Conservation (phyloP, 2,797 vertebrate species). For the Schizopygopsis malacanthus region DNA sequence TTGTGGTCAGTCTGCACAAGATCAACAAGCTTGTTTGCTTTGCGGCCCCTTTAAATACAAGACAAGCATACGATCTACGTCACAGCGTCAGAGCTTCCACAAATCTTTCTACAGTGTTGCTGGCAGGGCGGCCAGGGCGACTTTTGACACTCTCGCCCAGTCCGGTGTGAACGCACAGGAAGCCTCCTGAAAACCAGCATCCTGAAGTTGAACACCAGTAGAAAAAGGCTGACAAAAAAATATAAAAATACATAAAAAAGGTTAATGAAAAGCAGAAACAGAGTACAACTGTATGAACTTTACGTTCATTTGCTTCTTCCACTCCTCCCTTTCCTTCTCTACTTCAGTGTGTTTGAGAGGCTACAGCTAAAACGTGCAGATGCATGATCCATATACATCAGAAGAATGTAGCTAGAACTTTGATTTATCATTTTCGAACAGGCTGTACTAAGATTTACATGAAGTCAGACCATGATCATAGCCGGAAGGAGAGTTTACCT, state of each 20-base stretch:
- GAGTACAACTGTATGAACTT: not conserved
- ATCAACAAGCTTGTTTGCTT: too few relatives aligned
- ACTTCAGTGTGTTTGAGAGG: too few relatives aligned
- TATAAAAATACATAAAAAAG: not conserved
- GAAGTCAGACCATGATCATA: not conserved
- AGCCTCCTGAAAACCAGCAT: not conserved
- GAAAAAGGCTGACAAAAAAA: not conserved
- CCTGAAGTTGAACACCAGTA: not conserved
- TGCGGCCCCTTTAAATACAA: too few relatives aligned
- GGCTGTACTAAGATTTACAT: not conserved
- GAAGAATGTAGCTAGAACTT: not conserved
- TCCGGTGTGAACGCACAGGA: too few relatives aligned
- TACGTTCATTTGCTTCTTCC: not conserved
- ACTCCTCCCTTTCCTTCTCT: not conserved
- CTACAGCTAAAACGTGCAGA: not conserved
- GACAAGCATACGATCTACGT: too few relatives aligned
- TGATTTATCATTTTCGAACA: not conserved
- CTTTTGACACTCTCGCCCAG: too few relatives aligned
- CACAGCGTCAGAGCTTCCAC: too few relatives aligned
- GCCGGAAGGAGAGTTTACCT: not conserved
- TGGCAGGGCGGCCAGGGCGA: too few relatives aligned
- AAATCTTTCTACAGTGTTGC: too few relatives aligned
- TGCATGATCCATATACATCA: not conserved
- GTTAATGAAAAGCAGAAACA: too few relatives aligned
- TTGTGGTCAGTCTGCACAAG: too few relatives aligned